A percentile compares a stretch with the other conserved stretches of the same genome.
These are phyloP conservation scores for Caenorhabditis remanei DNA, from an alignment of 1,140 invertebrate species.

Conservation along the genomic window DNA sequence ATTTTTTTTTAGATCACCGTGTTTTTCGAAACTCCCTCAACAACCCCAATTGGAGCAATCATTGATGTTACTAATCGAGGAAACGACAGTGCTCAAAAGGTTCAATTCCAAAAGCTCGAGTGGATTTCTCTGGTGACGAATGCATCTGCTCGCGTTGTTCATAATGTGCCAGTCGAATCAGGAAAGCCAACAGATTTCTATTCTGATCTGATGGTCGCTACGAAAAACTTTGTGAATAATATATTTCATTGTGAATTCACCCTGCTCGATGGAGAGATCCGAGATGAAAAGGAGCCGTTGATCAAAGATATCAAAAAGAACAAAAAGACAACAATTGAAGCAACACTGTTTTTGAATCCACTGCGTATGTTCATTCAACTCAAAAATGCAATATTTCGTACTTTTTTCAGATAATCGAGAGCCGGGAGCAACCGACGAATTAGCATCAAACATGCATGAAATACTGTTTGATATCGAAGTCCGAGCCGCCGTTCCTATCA, in stretches of 20 bases:
- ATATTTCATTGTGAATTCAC: constrained; percentile 56
- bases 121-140: constrained; percentile 62
- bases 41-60: constrained; percentile 46
- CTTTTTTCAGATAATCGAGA: constrained; percentile 54
- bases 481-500: constrained; percentile 54
- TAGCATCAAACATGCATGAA: constrained; percentile 55
- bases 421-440: neutral
- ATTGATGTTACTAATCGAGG: constrained; percentile 60
- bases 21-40: constrained; percentile 55
- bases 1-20: constrained; percentile 46
- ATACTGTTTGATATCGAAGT: constrained; percentile 58
- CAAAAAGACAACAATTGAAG: constrained; percentile 56
- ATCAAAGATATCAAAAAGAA: constrained; percentile 63
- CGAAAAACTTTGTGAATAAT: constrained; percentile 53
- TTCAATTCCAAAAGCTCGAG: constrained; percentile 58
- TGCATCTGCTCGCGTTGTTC: constrained; percentile 49
- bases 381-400: neutral
- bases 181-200: constrained; percentile 56
- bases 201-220: constrained; percentile 42
- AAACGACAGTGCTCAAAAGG: constrained; percentile 50
- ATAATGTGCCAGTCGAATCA: constrained; percentile 43
- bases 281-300: constrained; percentile 58
- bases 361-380: constrained; percentile 20
- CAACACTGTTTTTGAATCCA: constrained; percentile 56
- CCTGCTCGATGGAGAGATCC: constrained; percentile 54